Conservation (phyloP, 2,797 vertebrate genomes). For the Dendrocincla fuliginosa region DNA sequence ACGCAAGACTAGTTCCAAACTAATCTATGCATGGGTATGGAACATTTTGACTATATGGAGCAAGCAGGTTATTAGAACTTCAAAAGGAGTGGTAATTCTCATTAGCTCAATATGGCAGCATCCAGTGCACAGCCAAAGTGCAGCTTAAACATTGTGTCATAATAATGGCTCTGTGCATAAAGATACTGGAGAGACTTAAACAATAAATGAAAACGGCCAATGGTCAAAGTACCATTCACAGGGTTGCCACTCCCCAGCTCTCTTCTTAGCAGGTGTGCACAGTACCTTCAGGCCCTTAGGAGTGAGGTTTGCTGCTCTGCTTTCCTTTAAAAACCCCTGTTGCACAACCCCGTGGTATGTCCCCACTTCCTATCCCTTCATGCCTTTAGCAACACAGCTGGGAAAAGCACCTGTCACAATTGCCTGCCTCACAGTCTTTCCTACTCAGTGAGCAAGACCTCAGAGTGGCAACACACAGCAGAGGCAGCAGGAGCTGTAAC, state of each 20-base stretch:
- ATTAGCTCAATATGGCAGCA: not conserved
- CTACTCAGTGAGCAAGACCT: not conserved
- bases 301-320: not conserved
- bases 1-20: not conserved
- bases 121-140: not conserved
- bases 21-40: not conserved
- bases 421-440: fast-evolving
- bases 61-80: not conserved
- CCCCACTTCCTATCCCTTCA: not conserved
- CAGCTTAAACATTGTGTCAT: not conserved
- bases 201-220: not conserved
- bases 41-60: not conserved
- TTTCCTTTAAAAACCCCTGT: not conserved
- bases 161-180: not conserved
- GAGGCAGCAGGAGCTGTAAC: not conserved
- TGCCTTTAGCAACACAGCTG: not conserved
- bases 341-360: not conserved
- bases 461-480: not conserved
- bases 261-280: not conserved
- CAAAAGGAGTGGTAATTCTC: not conserved
- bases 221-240: not conserved
- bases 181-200: not conserved
- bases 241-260: not conserved
- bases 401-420: not conserved
- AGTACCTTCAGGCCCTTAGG: not conserved